Base-by-base conservation (phyloP, 2,888 invertebrate genomes). In the Tachina lurida region DNA sequence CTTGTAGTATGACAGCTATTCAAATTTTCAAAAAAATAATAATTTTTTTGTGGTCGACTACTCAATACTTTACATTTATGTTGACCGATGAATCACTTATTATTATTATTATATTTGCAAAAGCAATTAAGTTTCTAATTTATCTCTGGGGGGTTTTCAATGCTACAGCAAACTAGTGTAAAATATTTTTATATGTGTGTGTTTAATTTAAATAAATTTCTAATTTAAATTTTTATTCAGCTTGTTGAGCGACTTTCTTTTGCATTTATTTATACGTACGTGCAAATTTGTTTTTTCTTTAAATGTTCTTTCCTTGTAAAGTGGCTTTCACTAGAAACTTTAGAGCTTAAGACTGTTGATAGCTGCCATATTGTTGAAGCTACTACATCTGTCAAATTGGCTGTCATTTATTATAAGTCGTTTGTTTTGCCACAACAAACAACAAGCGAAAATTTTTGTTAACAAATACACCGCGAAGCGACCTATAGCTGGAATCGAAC, bases 101-200 rank as follows among this genome's bases (percentile, higher is more conserved):
- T 63, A 31, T 31, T 31, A 31, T 31, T n/a, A 39, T 15, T n/a
- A 22, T 10, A 31, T 41, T 45, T 31, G 63, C 31, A 43, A 22
- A 31, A 65, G 13, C 45, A 17, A 75, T 63, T 54, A 54, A n/a
- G 10, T 45, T 76, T 67, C 56, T 67, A 56, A 77, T 77, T 63
- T 58, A 41, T 22, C 49, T 60, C 19, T 22, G 13, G n/a, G n/a
- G 17, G 49, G 49, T 49, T n/a, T 41, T 19, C 41, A 22, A 49
- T 15, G 8, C 10, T 5, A 4, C 47, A 60, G 15, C 2, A n/a
- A 49, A 75, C 63, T 13, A 56, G 17, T 47, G 17, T 56, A 7
- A 65, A 45, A 17, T 41, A 63, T 63, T 63, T 63, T 31, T 31
- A 4, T 31, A 4, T 31, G 31, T 31, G 31, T 31, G 31, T 0